Conservation (phyloP, 2,888 invertebrate species). For the Cantharis nigra region DNA sequence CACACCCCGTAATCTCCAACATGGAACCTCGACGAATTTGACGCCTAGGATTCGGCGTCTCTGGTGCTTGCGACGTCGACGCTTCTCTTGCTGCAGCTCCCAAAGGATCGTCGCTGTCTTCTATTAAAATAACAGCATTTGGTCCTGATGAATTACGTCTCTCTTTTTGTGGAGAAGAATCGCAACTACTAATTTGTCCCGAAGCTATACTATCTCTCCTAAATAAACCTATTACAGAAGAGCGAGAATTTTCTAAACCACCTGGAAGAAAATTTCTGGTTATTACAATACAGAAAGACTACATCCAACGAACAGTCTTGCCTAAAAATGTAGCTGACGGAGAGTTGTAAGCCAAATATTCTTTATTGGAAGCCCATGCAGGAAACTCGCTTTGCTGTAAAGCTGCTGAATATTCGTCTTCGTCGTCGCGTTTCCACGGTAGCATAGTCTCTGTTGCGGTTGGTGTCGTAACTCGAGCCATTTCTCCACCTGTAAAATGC, state of each 20-base stretch:
- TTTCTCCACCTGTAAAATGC: conserved; percentile 59
- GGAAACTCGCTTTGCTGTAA: conserved; percentile 83
- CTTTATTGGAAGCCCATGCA: conserved; percentile 93
- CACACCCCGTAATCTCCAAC: conserved; percentile 80
- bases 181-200: conserved; percentile 55
- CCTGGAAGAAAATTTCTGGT: conserved; percentile 57
- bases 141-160: conserved; percentile 47
- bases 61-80: conserved; percentile 63
- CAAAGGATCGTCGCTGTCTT: conserved; percentile 56
- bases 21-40: conserved; percentile 79
- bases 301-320: conserved; percentile 51
- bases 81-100: conserved; percentile 44
- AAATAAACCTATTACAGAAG: conserved; percentile 89
- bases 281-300: background rate
- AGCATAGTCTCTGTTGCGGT: conserved; percentile 88
- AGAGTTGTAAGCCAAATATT: conserved; percentile 89
- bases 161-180: conserved; percentile 54
- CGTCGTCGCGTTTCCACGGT: conserved; percentile 89
- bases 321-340: conserved; percentile 91
- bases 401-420: conserved; percentile 68
- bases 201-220: conserved; percentile 81
- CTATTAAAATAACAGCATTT: conserved; percentile 63
- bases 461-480: conserved; percentile 79
- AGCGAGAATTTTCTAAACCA: conserved; percentile 86
- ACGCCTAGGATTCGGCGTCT: conserved; percentile 65